Percentiles rank a stretch among this genome's conserved stretches.
Evolutionary conservation across 2,797 vertebrate species (phyloP).

Genomic region (Monodelphis domestica): DNA sequence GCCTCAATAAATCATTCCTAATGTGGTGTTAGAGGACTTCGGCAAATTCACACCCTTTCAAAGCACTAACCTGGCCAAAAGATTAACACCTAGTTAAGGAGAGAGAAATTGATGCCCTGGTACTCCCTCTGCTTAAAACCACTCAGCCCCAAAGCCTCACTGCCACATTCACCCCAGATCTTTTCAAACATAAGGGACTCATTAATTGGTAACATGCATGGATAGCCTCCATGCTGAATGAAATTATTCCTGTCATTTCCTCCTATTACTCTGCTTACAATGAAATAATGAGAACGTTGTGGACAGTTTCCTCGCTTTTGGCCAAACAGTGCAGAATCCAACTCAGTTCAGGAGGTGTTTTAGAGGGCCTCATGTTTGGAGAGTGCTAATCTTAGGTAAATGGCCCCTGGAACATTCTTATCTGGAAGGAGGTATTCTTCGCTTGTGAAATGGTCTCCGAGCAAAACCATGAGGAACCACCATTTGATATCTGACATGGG

Average conservation of each 20-base stretch:
- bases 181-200: neutral
- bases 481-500: neutral
- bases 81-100: conserved; percentile 5
- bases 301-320: neutral
- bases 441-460: neutral
- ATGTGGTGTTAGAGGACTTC: neutral
- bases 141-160: neutral
- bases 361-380: neutral
- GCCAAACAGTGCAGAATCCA: neutral
- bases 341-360: neutral
- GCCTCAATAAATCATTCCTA: neutral
- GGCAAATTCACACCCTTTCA: neutral
- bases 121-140: neutral
- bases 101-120: neutral
- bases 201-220: neutral
- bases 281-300: neutral
- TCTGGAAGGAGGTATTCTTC: neutral
- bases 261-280: neutral
- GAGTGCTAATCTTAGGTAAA: neutral
- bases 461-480: neutral
- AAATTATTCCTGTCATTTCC: neutral
- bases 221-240: neutral
- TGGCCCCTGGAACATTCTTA: neutral
- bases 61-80: neutral
- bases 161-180: neutral